Evolutionary conservation across 1,140 invertebrate species (phyloP).

Genomic region (Adelges cooleyi): DNA sequence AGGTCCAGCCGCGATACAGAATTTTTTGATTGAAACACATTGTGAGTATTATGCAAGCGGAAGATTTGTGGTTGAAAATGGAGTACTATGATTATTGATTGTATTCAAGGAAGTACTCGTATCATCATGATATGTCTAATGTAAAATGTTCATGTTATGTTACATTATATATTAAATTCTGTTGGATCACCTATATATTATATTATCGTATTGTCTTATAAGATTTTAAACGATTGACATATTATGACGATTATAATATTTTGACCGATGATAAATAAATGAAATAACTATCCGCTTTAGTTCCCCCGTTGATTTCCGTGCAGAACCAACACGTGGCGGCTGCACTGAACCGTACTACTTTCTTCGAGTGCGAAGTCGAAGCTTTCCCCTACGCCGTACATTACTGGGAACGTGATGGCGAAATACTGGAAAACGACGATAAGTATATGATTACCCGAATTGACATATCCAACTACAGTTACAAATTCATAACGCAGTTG

Average conservation of each 20-base stretch:
- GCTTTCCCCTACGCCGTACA: conserved; percentile 73
- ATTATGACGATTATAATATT: too few relatives aligned
- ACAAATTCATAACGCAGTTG: conserved; percentile 51
- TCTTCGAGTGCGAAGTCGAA: conserved; percentile 75
- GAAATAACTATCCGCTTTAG: conserved; percentile 42
- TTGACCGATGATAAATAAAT: too few relatives aligned
- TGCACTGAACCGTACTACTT: conserved; percentile 52
- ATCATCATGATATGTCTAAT: too few relatives aligned
- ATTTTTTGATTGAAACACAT: conserved; percentile 69
- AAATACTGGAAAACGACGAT: conserved; percentile 44
- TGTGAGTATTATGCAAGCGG: conserved; percentile 65
- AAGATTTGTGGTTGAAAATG: too few relatives aligned
- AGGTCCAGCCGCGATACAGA: conserved; percentile 66
- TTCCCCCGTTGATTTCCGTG: conserved; percentile 68
- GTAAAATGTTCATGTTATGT: too few relatives aligned
- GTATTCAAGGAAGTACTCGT: too few relatives aligned
- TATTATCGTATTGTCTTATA: too few relatives aligned
- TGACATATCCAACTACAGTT: conserved; percentile 44
- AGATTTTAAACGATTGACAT: too few relatives aligned
- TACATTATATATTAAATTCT: too few relatives aligned
- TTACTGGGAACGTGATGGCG: conserved; percentile 72
- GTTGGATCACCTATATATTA: too few relatives aligned
- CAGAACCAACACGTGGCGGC: conserved; percentile 60
- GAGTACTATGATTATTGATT: too few relatives aligned
- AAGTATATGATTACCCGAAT: conserved; percentile 46